Base-by-base conservation (phyloP, 2,888 invertebrate species). In the Pemphredon lugubris region DNA sequence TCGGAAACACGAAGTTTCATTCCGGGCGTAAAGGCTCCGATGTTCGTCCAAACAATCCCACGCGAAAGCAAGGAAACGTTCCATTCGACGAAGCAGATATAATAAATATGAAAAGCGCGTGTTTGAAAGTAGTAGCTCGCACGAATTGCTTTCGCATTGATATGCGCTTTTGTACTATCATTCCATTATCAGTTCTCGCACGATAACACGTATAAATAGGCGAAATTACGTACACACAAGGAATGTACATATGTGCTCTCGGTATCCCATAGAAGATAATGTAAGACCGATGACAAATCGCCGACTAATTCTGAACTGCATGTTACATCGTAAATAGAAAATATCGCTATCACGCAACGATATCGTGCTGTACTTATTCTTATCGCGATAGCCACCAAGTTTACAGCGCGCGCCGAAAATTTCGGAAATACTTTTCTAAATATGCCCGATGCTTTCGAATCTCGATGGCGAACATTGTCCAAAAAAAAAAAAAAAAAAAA, bases 181-280 rank as follows among this genome's bases (percentile, higher is more conserved):
- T 47, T 14, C 18, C 42, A 42, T 58, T 72, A 72, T 72, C 71
- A 70, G 70, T 59, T 55, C 51, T 42, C 18, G 42, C 1, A n/a
- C 32, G 71, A 72, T 72, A 72, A 63, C 71, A 32, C 47, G 53
- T 72, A 58, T 44, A 54, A 70, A 63, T 58, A 63, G 47, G 14
- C 23, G 48, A 45, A 11, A 53, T 53, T 61, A 51, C 47, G 59
- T 44, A 37, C 37, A n/a, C 14, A 7, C 5, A 21, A 18, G 16
- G 45, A 47, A 58, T n/a, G n/a, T n/a, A n/a, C 48, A 57, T 45
- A 45, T 45, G n/a, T 23, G 21, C 23, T 1, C 1, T 70, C 53
- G 42, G 53, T 54, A 53, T 53, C 48, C 11, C 39, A 63, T 72
- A 40, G 39, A 57, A 48, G 55, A 55, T 50, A 30, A 57, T 53